Percentiles rank a stretch among this genome's conserved stretches.
phyloP scores from a whole-genome alignment of 2,113 vertebrate genomes.

The Benitochromis conjunctus region DNA sequence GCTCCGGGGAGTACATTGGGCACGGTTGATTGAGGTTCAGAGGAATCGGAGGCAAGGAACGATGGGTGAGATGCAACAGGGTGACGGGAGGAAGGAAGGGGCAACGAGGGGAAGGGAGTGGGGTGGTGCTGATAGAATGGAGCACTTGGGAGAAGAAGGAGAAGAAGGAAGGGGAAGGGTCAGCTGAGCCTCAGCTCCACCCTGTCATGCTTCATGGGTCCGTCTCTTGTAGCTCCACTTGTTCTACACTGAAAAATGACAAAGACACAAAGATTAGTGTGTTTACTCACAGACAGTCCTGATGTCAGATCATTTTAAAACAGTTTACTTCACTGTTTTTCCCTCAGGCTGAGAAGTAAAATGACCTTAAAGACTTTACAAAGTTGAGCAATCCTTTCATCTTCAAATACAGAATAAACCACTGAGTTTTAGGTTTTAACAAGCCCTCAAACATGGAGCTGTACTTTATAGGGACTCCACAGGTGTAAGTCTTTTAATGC shows the following conservation, averaged over 20 bases:
- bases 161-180: slow-evolving; percentile 61
- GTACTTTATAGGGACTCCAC: neutral
- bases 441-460: neutral
- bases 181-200: slow-evolving; percentile 73
- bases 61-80: slow-evolving; percentile 14
- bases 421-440: neutral
- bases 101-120: slow-evolving; percentile 1
- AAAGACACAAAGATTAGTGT: slow-evolving; percentile 11
- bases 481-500: neutral
- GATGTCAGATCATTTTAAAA: neutral
- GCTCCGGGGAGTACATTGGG: slow-evolving; percentile 98
- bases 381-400: neutral
- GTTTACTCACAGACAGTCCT: neutral
- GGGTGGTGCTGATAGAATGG: slow-evolving; percentile 28
- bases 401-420: neutral
- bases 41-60: slow-evolving; percentile 7
- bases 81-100: slow-evolving; percentile 15
- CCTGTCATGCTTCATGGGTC: slow-evolving; percentile 63
- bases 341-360: neutral
- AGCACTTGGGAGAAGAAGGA: slow-evolving; percentile 20
- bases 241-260: slow-evolving; percentile 38
- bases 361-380: neutral
- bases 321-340: neutral
- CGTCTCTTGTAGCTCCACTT: slow-evolving; percentile 6
- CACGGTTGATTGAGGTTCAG: slow-evolving; percentile 70